phyloP scores from a whole-genome alignment of 2,797 vertebrate genomes.

The Pantherophis alleghaniensis region DNA sequence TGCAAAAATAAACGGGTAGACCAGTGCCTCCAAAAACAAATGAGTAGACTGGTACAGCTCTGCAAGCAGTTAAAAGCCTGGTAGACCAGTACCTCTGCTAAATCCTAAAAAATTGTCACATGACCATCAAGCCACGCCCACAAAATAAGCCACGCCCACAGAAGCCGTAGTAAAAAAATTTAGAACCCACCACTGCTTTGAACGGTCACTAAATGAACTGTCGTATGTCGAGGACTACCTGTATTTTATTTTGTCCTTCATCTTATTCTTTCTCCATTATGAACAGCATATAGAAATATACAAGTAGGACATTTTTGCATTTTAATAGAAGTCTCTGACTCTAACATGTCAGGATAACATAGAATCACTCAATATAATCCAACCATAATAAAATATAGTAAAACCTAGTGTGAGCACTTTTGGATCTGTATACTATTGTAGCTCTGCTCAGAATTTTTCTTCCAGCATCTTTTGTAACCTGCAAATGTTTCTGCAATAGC shows the following conservation, averaged over 20 bases:
- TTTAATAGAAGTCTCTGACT: not conserved
- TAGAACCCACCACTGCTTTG: not conserved
- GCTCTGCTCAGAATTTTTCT: not conserved
- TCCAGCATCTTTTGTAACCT: not conserved
- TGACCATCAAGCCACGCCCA: too few relatives aligned
- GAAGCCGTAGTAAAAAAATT: too few relatives aligned
- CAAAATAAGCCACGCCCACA: too few relatives aligned
- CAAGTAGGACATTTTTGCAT: not conserved
- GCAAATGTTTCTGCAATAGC: not conserved
- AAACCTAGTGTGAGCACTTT: not conserved
- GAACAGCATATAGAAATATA: not conserved
- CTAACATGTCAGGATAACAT: not conserved
- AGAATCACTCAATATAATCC: not conserved
- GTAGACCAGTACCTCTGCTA: too few relatives aligned
- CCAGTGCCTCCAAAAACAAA: too few relatives aligned
- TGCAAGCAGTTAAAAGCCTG: too few relatives aligned
- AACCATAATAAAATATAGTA: not conserved
- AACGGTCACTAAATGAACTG: not conserved
- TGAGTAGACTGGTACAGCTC: too few relatives aligned
- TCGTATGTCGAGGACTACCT: not conserved
- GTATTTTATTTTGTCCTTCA: not conserved
- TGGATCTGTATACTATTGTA: not conserved
- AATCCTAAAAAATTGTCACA: too few relatives aligned
- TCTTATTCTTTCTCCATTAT: not conserved
- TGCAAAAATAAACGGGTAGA: too few relatives aligned